Evolutionary conservation across 2,797 vertebrate genomes (phyloP).

Genomic region (Rachycentron canadum): DNA sequence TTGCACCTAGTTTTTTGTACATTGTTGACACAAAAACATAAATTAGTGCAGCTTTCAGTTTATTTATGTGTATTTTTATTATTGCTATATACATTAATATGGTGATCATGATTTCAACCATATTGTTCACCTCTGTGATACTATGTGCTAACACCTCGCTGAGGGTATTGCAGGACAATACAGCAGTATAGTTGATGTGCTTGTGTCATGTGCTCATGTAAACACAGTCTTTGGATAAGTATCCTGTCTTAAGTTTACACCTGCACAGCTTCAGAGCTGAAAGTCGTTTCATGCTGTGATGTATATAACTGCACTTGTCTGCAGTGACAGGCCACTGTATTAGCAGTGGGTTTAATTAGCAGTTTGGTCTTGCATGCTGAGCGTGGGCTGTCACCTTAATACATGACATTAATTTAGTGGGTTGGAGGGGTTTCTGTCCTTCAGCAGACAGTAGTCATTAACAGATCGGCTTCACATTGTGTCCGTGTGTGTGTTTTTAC

Average conservation of each 20-base stretch:
- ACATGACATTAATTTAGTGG: conserved; percentile 62
- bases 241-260: conserved; percentile 7
- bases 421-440: conserved; percentile 36
- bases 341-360: conserved; percentile 63
- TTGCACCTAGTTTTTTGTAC: background rate
- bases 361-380: conserved; percentile 53
- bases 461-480: conserved; percentile 1
- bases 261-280: background rate
- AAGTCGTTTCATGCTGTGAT: conserved; percentile 7
- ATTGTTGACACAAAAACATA: background rate
- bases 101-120: background rate
- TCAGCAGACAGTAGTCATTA: conserved; percentile 53
- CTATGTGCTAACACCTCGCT: background rate
- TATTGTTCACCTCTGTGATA: background rate
- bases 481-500: conserved; percentile 18
- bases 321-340: conserved; percentile 33
- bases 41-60: background rate
- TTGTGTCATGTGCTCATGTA: background rate
- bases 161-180: background rate
- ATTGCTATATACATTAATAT: background rate
- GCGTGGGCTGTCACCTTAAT: conserved; percentile 55
- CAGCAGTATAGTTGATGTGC: background rate
- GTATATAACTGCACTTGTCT: conserved; percentile 12
- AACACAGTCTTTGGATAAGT: background rate
- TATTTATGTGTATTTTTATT: background rate